phyloP scores from a whole-genome alignment of 2,888 invertebrate genomes.

The Drosophila paracracens region DNA sequence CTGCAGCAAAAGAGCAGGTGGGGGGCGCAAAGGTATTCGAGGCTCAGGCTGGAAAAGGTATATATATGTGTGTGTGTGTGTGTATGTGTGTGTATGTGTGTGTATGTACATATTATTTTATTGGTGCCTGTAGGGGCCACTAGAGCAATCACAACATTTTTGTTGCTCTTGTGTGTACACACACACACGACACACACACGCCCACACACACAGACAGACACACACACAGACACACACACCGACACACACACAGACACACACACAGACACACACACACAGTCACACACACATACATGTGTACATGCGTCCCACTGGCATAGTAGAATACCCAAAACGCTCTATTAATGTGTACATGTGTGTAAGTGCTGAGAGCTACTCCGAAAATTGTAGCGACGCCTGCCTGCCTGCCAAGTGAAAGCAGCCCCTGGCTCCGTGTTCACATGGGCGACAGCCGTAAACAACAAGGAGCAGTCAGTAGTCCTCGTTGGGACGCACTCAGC shows the following conservation, averaged over 20 bases:
- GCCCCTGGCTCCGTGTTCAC: conserved; percentile 62
- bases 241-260: too few relatives aligned
- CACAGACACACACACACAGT: too few relatives aligned
- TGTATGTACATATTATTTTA: conserved; percentile 10
- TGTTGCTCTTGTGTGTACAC: conserved; percentile 3
- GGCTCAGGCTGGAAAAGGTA: conserved; percentile 42
- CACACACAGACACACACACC: background rate
- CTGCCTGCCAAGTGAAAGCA: conserved; percentile 28
- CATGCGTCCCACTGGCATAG: background rate
- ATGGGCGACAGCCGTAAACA: conserved; percentile 60
- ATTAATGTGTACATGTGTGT: conserved; percentile 10
- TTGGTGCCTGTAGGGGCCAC: conserved; percentile 19
- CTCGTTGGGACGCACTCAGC: conserved; percentile 60
- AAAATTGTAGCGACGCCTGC: conserved; percentile 31
- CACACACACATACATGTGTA: background rate
- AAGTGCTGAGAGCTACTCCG: conserved; percentile 16
- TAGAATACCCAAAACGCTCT: conserved; percentile 13
- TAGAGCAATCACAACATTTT: conserved; percentile 33
- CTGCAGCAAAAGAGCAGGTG: background rate
- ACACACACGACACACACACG: too few relatives aligned
- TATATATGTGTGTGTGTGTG: background rate
- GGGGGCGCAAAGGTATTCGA: conserved; percentile 40
- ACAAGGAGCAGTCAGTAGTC: conserved; percentile 18
- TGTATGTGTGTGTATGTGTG: too few relatives aligned
- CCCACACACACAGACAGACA: too few relatives aligned